Evolutionary conservation across 1,140 invertebrate genomes (phyloP), one percentile per base, ranked within the genome.

Genomic region (Drosophila punjabiensis): DNA sequence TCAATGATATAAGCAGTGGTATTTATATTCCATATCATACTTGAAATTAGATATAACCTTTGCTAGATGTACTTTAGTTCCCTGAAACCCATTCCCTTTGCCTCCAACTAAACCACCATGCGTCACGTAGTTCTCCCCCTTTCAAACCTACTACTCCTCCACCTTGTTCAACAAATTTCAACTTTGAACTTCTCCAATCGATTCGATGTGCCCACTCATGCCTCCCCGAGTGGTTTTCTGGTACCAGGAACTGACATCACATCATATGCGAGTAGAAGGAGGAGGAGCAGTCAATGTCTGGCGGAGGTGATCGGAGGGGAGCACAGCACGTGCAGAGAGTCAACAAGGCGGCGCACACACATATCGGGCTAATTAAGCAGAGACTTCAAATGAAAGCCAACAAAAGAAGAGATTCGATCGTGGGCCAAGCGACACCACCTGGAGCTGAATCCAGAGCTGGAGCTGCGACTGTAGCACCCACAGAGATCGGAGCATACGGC

Each of bases 301-400:
- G 35, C 14, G 30, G 39, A 32, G 53, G n/a, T n/a, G n/a, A 60
- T 76, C 70, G 67, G 76, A 59, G 84, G 79, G 80, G 81, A 81
- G 76, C 52, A 62, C 68, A 87, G 76, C 85, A 87, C 84, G 84
- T 87, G 84, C 84, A 84, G 61, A 47, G 55, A 67, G 70, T 61
- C 58, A 73, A 60, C 55, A 76, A 79, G 71, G 60, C 75, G 55
- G 35, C 18, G 55, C 61, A 87, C 59, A 87, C 59, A 82, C 75
- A 85, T 58, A 81, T 81, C 62, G 68, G 69, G 85, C 84, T 87
- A 87, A 87, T 87, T 87, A 87, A 87, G 84, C 84, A 89, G 82
- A 89, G 82, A 89, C 85, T 84, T 87, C 77, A 83, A 87, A 80
- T 73, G 67, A 86, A 63, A 68, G 76, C 50, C 66, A 84, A 76